A percentile compares a stretch with the other conserved stretches of the same genome.
phyloP scores from a whole-genome alignment of 2,113 vertebrate genomes.

The Amphiprion ocellaris region DNA sequence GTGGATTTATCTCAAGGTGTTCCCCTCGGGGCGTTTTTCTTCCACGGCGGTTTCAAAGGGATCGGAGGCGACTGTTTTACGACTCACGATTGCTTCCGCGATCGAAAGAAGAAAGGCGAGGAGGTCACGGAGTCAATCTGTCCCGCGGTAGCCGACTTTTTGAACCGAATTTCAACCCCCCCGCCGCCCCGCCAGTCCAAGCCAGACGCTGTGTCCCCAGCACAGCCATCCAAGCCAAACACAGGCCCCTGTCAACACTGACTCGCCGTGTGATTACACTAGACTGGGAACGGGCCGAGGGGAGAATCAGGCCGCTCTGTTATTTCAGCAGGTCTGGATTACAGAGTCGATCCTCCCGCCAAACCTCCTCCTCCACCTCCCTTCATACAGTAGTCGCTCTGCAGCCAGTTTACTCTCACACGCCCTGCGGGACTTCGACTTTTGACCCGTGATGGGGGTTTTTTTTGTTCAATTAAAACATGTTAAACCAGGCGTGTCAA shows the following conservation, averaged over 20 bases:
- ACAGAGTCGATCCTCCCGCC: slow-evolving; percentile 58
- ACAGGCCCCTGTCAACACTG: slow-evolving; percentile 72
- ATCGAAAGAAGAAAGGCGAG: slow-evolving; percentile 28
- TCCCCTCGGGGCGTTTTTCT: slow-evolving; percentile 14
- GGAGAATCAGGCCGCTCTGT: slow-evolving; percentile 67
- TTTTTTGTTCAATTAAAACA: slow-evolving; percentile 22
- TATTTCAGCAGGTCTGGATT: slow-evolving; percentile 82
- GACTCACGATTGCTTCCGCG: slow-evolving; percentile 25
- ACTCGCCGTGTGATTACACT: slow-evolving; percentile 67
- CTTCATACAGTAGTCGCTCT: slow-evolving; percentile 67
- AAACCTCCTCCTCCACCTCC: slow-evolving; percentile 43
- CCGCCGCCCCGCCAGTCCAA: neutral
- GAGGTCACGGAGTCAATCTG: slow-evolving; percentile 58
- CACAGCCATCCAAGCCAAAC: slow-evolving; percentile 73
- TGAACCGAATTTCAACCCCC: neutral
- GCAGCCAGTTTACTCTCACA: slow-evolving; percentile 63
- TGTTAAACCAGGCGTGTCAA: neutral
- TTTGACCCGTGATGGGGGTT: slow-evolving; percentile 42
- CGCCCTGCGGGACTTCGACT: slow-evolving; percentile 53
- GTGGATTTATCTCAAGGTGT: slow-evolving; percentile 30
- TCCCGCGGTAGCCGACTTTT: slow-evolving; percentile 20
- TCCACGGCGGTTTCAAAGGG: slow-evolving; percentile 16
- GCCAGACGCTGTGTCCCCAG: slow-evolving; percentile 69
- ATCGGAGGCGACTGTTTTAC: neutral
- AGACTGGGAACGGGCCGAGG: slow-evolving; percentile 66